Percentiles rank a stretch among this genome's conserved stretches.
Conservation (phyloP, 2,888 invertebrate species). For the Drosophila prolongata region DNA sequence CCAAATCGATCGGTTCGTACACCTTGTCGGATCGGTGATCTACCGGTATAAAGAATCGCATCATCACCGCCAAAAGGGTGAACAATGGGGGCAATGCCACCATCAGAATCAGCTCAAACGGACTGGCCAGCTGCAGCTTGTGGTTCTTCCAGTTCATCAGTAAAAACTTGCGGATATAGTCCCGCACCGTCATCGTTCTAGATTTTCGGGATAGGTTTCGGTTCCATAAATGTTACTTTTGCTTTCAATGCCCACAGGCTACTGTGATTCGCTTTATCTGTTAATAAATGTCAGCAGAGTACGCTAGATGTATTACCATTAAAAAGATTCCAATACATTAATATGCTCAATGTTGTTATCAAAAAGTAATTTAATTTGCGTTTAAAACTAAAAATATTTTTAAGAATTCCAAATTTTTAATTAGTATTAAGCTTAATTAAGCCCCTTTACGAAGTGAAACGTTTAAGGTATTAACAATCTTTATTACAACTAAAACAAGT, state of each 20-base stretch:
- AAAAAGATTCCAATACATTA: too few species aligned
- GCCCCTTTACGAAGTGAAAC: too few species aligned
- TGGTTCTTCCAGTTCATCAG: slow-evolving; percentile 60
- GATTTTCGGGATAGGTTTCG: neutral
- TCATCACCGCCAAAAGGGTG: slow-evolving; percentile 33
- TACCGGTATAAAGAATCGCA: slow-evolving; percentile 8
- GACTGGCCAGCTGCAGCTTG: slow-evolving; percentile 51
- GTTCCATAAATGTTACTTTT: neutral
- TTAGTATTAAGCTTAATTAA: too few species aligned
- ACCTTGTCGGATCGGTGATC: neutral
- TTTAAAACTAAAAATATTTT: too few species aligned
- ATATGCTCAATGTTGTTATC: too few species aligned
- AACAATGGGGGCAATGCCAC: slow-evolving; percentile 43
- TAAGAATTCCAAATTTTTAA: too few species aligned
- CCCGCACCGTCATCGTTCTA: slow-evolving; percentile 47
- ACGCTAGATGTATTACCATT: too few species aligned
- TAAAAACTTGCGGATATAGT: slow-evolving; percentile 42
- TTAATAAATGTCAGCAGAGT: too few species aligned
- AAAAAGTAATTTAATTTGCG: too few species aligned
- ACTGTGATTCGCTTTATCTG: neutral
- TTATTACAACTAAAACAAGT: too few species aligned
- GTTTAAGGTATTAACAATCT: too few species aligned
- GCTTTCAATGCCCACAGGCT: neutral
- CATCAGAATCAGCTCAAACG: slow-evolving; percentile 42
- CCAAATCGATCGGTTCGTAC: slow-evolving; percentile 45